These are phyloP conservation scores for Aphelinus certus DNA, from an alignment of 1,140 invertebrate genomes.

Conservation along the genomic window DNA sequence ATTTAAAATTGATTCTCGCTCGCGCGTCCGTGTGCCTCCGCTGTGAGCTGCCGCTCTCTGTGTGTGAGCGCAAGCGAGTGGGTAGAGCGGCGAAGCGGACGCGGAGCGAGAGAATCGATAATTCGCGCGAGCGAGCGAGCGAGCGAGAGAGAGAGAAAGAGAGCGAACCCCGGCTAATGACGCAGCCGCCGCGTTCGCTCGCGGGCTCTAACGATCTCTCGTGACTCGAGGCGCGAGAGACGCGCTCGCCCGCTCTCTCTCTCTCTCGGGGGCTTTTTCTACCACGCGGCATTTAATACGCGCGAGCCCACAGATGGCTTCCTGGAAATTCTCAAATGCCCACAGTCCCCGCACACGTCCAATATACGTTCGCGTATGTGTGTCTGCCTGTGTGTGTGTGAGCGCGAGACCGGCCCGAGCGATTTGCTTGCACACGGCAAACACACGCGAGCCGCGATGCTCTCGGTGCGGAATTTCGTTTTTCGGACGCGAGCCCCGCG, in stretches of 20 bases:
- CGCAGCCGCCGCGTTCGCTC: constrained; percentile 29
- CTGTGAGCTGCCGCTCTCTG: not conserved
- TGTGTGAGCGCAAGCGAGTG: not conserved
- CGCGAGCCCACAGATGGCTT: not conserved
- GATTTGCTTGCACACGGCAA: too few relatives aligned
- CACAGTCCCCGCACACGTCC: too few relatives aligned
- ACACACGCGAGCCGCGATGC: too few relatives aligned
- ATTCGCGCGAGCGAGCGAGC: constrained; percentile 18
- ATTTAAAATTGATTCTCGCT: constrained; percentile 18
- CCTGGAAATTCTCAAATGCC: too few relatives aligned
- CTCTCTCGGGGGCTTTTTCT: not conserved
- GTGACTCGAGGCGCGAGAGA: constrained; percentile 38
- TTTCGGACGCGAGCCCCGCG: too few relatives aligned
- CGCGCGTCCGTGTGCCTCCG: not conserved
- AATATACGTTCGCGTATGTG: too few relatives aligned
- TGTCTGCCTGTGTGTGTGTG: too few relatives aligned
- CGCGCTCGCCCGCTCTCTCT: not conserved
- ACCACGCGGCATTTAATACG: not conserved
- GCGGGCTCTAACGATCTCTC: constrained; percentile 37
- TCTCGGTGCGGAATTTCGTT: too few relatives aligned
- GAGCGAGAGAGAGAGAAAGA: not conserved
- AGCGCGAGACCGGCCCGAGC: too few relatives aligned
- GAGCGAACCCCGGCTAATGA: constrained; percentile 19
- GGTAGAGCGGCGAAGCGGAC: not conserved
- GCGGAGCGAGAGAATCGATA: constrained; percentile 16